Evolutionary conservation across 92 coral and sea anemone species (phyloP).

Genomic region (Pocillopora meandrina): DNA sequence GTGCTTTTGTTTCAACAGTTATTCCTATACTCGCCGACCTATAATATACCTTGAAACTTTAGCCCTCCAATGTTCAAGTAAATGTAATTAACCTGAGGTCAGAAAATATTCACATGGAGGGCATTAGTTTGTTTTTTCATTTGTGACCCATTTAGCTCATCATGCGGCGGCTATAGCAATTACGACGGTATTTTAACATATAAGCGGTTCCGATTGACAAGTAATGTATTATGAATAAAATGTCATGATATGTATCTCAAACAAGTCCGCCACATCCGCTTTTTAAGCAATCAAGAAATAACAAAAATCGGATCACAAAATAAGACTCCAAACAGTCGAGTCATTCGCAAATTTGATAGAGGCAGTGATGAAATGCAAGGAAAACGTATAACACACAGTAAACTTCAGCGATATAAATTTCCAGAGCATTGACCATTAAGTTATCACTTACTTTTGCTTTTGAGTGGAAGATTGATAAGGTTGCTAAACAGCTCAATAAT

Average conservation of each 20-base stretch:
- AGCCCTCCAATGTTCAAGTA: background rate
- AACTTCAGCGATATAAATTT: no score
- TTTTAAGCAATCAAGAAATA: no score
- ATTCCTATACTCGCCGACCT: background rate
- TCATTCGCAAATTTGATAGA: background rate
- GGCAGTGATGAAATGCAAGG: no score
- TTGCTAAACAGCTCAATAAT: constrained; percentile 13
- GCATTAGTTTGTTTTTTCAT: background rate
- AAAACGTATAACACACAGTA: no score
- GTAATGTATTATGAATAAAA: background rate
- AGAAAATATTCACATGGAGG: background rate
- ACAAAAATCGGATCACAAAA: background rate
- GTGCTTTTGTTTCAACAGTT: background rate
- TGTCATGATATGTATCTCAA: background rate
- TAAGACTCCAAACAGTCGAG: background rate
- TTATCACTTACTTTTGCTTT: background rate
- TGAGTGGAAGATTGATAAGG: constrained; percentile 11
- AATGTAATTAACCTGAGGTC: background rate
- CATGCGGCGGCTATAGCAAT: constrained; percentile 1
- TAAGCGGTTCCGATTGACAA: constrained; percentile 22
- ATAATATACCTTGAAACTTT: background rate
- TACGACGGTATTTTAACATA: background rate
- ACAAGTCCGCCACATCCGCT: background rate
- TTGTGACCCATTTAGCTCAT: background rate
- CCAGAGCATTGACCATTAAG: no score